phyloP scores from a whole-genome alignment of 2,113 vertebrate species.

The Ranitomeya imitator region DNA sequence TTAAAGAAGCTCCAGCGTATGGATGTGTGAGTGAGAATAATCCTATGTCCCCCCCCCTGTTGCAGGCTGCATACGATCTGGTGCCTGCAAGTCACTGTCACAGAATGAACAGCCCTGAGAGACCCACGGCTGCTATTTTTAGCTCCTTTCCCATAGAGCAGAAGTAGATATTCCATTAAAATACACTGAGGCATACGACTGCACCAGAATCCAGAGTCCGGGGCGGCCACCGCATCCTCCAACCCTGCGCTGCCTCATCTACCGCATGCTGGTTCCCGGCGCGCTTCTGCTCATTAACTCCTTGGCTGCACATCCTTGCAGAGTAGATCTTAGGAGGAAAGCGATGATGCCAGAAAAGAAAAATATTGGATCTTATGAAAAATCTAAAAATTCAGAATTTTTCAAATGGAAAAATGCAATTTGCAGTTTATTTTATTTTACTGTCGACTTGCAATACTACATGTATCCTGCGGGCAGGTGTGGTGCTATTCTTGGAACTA shows the following conservation, averaged over 20 bases:
- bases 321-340: neutral
- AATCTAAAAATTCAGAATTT: no score
- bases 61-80: constrained; percentile 43
- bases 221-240: constrained; percentile 15
- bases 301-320: neutral
- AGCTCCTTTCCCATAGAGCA: constrained; percentile 50
- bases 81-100: constrained; percentile 49
- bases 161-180: constrained; percentile 54
- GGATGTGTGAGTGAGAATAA: neutral
- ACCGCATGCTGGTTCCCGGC: constrained; percentile 11
- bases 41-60: constrained; percentile 16
- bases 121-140: constrained; percentile 58
- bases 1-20: constrained; percentile 7
- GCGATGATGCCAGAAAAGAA: neutral
- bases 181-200: constrained; percentile 51
- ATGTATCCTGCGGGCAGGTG: no score
- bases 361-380: no score
- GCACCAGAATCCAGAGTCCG: constrained; percentile 48
- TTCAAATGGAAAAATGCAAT: no score
- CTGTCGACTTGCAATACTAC: no score
- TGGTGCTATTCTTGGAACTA: no score
- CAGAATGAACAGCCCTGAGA: constrained; percentile 46
- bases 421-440: no score
- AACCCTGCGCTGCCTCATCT: constrained; percentile 20
- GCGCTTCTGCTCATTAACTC: neutral